Conservation (phyloP, 2,888 invertebrate genomes). For the Microchrysa polita region DNA sequence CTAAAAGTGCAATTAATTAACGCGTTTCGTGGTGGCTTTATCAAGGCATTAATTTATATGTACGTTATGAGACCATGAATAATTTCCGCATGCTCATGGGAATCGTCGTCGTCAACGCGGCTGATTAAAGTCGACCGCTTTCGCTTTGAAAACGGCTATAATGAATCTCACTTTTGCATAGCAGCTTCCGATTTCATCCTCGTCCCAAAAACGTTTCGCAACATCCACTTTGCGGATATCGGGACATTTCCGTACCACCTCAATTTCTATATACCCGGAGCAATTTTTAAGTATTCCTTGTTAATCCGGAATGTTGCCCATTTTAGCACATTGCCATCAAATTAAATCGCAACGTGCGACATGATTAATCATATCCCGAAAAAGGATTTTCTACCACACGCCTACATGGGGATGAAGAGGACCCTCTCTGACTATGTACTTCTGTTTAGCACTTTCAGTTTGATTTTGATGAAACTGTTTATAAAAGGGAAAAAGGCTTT, state of each 20-base stretch:
- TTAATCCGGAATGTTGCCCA: constrained; percentile 35
- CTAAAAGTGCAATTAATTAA: constrained; percentile 36
- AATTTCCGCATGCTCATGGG: constrained; percentile 13
- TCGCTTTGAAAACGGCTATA: no score
- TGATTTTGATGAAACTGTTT: not conserved
- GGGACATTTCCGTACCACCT: not conserved
- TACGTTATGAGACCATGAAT: not conserved
- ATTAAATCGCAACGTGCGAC: constrained; percentile 43
- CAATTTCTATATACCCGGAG: not conserved
- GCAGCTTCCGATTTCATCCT: not conserved
- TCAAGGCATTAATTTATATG: not conserved
- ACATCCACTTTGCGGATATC: not conserved
- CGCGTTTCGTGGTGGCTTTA: constrained; percentile 1
- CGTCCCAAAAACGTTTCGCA: not conserved
- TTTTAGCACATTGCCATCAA: constrained; percentile 24
- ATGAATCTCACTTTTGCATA: not conserved
- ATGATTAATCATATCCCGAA: constrained; percentile 39
- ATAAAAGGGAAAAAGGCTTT: constrained; percentile 1
- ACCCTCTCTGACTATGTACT: no score
- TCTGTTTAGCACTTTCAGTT: constrained; percentile 10
- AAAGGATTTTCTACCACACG: constrained; percentile 25
- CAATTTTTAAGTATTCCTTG: not conserved
- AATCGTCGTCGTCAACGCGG: not conserved
- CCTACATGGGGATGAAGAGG: not conserved
- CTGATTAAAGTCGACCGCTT: constrained; percentile 13